Conservation (phyloP, 2,888 invertebrate species). For the Aleiodes alternator region DNA sequence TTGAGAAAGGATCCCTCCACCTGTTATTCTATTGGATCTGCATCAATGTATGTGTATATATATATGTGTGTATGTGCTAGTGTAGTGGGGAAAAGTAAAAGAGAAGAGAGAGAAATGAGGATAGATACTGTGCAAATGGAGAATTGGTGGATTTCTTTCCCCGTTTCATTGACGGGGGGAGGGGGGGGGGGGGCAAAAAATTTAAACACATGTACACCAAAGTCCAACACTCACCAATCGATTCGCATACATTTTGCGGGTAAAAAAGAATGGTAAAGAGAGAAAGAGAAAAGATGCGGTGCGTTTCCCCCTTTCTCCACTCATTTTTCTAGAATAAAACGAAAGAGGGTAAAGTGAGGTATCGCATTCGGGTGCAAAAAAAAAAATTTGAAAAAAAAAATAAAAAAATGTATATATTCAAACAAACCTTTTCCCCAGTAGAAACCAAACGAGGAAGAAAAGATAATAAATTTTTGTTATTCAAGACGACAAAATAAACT, state of each 20-base stretch:
- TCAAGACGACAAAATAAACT: constrained; percentile 42
- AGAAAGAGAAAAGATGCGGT: neutral
- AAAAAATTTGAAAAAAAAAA: constrained; percentile 15
- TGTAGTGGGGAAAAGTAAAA: neutral
- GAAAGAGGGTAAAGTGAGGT: constrained; percentile 14
- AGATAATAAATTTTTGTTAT: constrained; percentile 45
- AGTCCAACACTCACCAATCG: constrained; percentile 26
- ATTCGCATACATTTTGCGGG: constrained; percentile 8
- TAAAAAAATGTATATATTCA: constrained; percentile 28
- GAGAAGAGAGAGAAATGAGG: neutral
- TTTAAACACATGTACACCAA: constrained; percentile 21
- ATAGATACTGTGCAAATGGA: neutral
- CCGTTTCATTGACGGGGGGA: constrained; percentile 37
- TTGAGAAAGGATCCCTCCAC: constrained; percentile 57
- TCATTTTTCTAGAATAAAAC: neutral
- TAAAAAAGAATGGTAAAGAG: neutral
- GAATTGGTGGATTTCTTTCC: constrained; percentile 38
- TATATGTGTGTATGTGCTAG: too few species aligned
- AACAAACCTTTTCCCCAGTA: constrained; percentile 23
- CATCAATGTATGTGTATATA: constrained; percentile 8
- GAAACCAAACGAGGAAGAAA: constrained; percentile 24
- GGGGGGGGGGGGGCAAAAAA: constrained; percentile 32
- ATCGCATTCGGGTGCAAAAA: constrained; percentile 31
- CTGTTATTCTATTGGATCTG: constrained; percentile 57
- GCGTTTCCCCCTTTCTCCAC: neutral